These are phyloP conservation scores for Botrylloides violaceus DNA, from an alignment of 23 tunicate species.

Conservation along the genomic window DNA sequence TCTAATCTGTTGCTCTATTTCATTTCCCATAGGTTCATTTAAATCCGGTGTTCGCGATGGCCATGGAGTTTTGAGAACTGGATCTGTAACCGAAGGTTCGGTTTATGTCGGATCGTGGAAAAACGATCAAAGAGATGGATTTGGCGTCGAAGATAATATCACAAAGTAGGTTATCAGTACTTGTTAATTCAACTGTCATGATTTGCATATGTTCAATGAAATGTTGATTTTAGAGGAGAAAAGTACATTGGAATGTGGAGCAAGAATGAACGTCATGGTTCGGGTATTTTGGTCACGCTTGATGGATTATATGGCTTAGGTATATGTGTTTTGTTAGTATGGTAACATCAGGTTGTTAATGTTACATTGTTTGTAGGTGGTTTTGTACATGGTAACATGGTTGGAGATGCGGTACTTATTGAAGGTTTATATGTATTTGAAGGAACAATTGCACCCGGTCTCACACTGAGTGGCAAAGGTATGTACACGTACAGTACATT, in stretches of 20 bases:
- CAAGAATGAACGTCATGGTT: slow-evolving; percentile 5
- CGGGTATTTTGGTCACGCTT: slow-evolving; percentile 19
- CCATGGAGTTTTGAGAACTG: slow-evolving; percentile 19
- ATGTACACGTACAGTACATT: background rate
- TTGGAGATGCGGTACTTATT: slow-evolving; percentile 15
- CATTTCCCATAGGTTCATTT: slow-evolving; percentile 6
- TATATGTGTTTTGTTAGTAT: background rate
- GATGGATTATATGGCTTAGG: slow-evolving; percentile 21
- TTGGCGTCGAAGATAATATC: slow-evolving; percentile 23
- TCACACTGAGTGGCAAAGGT: slow-evolving; percentile 20
- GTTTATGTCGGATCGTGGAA: slow-evolving; percentile 24
- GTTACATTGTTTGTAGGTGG: background rate
- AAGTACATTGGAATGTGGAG: slow-evolving; percentile 24
- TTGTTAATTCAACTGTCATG: background rate
- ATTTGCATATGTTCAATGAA: background rate
- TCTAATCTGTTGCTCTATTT: too few relatives aligned
- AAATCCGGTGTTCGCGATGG: slow-evolving; percentile 5
- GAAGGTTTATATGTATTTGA: slow-evolving; percentile 16
- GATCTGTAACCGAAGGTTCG: slow-evolving; percentile 22
- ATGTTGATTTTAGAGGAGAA: slow-evolving; percentile 10
- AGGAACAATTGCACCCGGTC: slow-evolving; percentile 4
- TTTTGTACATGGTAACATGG: slow-evolving; percentile 5
- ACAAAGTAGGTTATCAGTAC: slow-evolving; percentile 3
- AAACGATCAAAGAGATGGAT: slow-evolving; percentile 13
- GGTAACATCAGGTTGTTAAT: background rate